Evolutionary conservation across 2,888 invertebrate genomes (phyloP), one percentile per base, ranked within the genome.

Genomic region (Ophioninae sp.): DNA sequence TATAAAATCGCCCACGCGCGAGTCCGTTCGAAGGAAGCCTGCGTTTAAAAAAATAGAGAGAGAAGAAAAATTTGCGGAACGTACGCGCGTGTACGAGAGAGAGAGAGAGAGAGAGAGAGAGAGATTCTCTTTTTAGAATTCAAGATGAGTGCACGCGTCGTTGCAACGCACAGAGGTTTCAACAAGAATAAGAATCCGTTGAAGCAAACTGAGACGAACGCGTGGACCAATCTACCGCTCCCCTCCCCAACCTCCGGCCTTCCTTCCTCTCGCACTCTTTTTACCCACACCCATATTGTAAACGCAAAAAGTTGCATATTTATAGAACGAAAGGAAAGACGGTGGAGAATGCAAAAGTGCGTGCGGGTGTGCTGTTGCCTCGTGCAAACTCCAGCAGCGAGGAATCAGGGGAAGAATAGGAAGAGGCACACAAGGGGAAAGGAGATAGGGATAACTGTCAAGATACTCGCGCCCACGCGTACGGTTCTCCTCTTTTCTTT

Each of bases 381-480:
- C 41, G 37, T 70, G 75, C 72, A 84, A 81, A 81, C 75, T 79
- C 67, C 23, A 74, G 50, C 62, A 75, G 44, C 73, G 59, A n/a
- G 44, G 62, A 30, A 70, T 72, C 75, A 39, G 30, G 30, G 41
- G 20, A 67, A 80, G 56, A 59, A 61, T 30, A 61, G 41, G 57
- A 62, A 17, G 39, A 59, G 41, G 50, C 30, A 79, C 59, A 68
- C 65, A 59, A 65, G 37, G 37, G 44, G 17, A n/a, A n/a, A n/a
- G n/a, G 41, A 44, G 39, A 76, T 67, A 68, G 21, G 44, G 68
- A 76, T 76, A 67, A 64, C 70, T 62, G 72, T 62, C 13, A 44
- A 84, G 84, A 78, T 72, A 76, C 77, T 68, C 76, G 75, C 79
- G 79, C 84, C 84, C 84, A 84, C 84, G 84, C 75, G 70, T 76